Evolutionary conservation across 2,888 invertebrate genomes (phyloP).

Genomic region (Herminia tarsipennalis): DNA sequence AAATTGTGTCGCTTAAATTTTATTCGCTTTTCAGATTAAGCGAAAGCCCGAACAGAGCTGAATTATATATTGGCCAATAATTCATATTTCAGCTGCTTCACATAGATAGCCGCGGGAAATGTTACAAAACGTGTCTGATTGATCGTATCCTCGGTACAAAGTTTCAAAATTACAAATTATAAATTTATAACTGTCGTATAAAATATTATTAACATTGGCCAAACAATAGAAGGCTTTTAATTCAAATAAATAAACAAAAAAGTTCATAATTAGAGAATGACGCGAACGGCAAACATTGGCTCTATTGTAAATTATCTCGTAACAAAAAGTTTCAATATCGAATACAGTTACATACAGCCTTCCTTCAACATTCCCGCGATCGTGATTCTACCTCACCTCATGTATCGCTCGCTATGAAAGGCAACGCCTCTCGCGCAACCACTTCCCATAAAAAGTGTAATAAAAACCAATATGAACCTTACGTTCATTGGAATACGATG

Average conservation of each 20-base stretch:
- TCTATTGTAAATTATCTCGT: slow-evolving; percentile 44
- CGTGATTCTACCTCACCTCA: slow-evolving; percentile 64
- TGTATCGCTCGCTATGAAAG: slow-evolving; percentile 58
- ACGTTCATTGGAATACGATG: slow-evolving; percentile 29
- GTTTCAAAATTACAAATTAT: too few species aligned
- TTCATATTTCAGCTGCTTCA: too few species aligned
- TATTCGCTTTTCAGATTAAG: too few species aligned
- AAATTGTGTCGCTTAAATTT: too few species aligned
- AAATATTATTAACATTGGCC: too few species aligned
- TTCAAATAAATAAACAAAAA: slow-evolving; percentile 33
- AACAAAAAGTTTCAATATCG: slow-evolving; percentile 49
- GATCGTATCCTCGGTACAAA: too few species aligned
- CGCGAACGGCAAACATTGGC: slow-evolving; percentile 37
- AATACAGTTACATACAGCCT: slow-evolving; percentile 50
- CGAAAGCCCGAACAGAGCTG: too few species aligned
- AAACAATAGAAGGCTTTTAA: slow-evolving; percentile 26
- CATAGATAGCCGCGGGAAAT: too few species aligned
- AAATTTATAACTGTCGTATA: too few species aligned
- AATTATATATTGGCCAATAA: too few species aligned
- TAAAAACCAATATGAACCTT: slow-evolving; percentile 32
- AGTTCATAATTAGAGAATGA: slow-evolving; percentile 33
- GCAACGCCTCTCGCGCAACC: slow-evolving; percentile 72
- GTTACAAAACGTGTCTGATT: too few species aligned
- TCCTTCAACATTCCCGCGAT: slow-evolving; percentile 51
- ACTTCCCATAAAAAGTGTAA: slow-evolving; percentile 55